Conservation (phyloP, 2,797 vertebrate species). For the Threskiornis aethiopicus region DNA sequence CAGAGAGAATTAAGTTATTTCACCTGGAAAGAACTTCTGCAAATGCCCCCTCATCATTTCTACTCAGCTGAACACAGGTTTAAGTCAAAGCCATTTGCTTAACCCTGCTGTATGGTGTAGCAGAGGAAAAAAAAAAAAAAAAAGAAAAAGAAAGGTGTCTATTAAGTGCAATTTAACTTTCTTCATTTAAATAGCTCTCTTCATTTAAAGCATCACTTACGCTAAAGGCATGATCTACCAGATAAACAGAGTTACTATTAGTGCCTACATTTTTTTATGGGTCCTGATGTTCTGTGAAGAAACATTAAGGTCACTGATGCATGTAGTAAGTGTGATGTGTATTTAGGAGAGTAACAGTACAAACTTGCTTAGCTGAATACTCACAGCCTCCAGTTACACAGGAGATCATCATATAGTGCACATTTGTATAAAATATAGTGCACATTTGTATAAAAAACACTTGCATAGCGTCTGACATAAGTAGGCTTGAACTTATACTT, state of each 20-base stretch:
- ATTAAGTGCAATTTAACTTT: not conserved
- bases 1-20: not conserved
- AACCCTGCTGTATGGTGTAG: not conserved
- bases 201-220: not conserved
- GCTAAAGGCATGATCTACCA: not conserved
- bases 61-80: not conserved
- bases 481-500: not conserved
- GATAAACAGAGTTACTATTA: not conserved
- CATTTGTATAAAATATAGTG: not conserved
- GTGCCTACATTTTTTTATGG: not conserved
- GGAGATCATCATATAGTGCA: not conserved
- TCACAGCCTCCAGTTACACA: not conserved
- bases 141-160: not conserved
- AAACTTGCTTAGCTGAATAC: not conserved
- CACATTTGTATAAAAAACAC: not conserved
- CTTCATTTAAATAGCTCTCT: not conserved
- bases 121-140: not conserved
- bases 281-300: not conserved
- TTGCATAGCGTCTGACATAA: not conserved
- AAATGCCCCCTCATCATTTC: not conserved
- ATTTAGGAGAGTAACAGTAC: not conserved
- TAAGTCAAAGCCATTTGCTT: not conserved
- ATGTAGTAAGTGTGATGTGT: not conserved
- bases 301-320: not conserved
- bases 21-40: not conserved